Conservation (phyloP, 2,888 invertebrate species). For the Zaprionus bogoriensis region DNA sequence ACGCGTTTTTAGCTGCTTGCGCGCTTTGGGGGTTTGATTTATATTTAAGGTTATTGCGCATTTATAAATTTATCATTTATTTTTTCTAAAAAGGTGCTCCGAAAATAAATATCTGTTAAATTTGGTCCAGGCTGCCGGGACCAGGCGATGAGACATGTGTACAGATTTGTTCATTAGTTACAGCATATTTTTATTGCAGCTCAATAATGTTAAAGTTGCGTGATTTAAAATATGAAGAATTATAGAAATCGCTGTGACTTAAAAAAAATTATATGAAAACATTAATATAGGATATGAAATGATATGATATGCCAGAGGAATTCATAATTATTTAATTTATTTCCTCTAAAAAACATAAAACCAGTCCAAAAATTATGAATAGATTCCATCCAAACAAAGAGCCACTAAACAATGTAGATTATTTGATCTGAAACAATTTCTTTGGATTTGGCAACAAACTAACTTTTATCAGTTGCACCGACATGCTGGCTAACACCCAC, state of each 20-base stretch:
- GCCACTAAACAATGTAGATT: background rate
- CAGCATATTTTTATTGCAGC: background rate
- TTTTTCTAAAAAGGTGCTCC: constrained; percentile 1
- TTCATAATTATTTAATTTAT: no score
- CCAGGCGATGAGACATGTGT: background rate
- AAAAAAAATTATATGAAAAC: no score
- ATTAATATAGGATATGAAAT: no score
- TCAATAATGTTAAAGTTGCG: no score
- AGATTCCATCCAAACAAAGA: no score
- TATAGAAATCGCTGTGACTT: no score
- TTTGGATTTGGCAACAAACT: background rate
- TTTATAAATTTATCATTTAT: constrained; percentile 27
- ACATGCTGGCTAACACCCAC: constrained; percentile 11
- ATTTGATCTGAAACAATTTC: constrained; percentile 12
- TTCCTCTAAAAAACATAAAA: no score
- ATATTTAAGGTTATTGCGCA: constrained; percentile 58
- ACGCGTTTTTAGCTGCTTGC: constrained; percentile 31
- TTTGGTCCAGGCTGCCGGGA: background rate
- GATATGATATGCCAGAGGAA: no score
- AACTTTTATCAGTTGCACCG: constrained; percentile 56
- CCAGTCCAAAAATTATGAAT: no score
- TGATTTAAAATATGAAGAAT: no score
- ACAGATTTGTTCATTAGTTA: background rate
- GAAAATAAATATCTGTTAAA: constrained; percentile 25
- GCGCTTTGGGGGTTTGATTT: constrained; percentile 35